These are phyloP conservation scores for Corythaeola cristata DNA, from an alignment of 2,113 vertebrate genomes.

Conservation along the genomic window DNA sequence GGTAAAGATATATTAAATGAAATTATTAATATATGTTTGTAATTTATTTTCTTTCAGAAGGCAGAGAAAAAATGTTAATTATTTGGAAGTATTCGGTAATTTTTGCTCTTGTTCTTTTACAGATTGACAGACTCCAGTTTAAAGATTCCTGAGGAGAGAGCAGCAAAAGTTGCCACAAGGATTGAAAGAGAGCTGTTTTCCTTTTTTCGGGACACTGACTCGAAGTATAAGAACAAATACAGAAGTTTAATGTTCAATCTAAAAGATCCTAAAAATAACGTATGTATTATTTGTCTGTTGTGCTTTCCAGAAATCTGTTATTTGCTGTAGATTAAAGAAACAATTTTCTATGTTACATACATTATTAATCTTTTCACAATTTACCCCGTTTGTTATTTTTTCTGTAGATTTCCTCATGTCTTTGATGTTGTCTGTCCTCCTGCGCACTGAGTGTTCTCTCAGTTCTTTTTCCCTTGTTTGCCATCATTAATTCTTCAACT, in stretches of 20 bases:
- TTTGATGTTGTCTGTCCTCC: background rate
- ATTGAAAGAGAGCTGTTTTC: slow-evolving; percentile 94
- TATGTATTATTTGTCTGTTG: slow-evolving; percentile 71
- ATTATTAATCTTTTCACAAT: background rate
- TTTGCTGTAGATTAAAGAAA: background rate
- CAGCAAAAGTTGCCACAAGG: slow-evolving; percentile 89
- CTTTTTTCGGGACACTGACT: slow-evolving; percentile 94
- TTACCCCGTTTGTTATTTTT: background rate
- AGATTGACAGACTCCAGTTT: slow-evolving; percentile 92
- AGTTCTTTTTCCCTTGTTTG: background rate
- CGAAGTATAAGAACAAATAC: slow-evolving; percentile 99
- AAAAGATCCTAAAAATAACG: slow-evolving; percentile 97
- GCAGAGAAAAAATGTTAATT: background rate
- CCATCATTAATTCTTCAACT: background rate
- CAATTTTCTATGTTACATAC: background rate
- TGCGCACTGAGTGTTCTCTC: background rate
- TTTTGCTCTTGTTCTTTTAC: background rate
- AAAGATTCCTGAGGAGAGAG: slow-evolving; percentile 88
- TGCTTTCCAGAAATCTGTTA: background rate
- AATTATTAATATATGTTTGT: background rate
- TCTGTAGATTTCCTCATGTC: background rate
- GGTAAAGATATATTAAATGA: slow-evolving; percentile 70
- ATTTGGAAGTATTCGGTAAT: background rate
- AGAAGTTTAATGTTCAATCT: slow-evolving; percentile 98
- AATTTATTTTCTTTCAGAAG: background rate